Evolutionary conservation across 1,140 invertebrate species (phyloP), one percentile per base, ranked within the genome.

Genomic region (Venustaconcha ellipsiformis): DNA sequence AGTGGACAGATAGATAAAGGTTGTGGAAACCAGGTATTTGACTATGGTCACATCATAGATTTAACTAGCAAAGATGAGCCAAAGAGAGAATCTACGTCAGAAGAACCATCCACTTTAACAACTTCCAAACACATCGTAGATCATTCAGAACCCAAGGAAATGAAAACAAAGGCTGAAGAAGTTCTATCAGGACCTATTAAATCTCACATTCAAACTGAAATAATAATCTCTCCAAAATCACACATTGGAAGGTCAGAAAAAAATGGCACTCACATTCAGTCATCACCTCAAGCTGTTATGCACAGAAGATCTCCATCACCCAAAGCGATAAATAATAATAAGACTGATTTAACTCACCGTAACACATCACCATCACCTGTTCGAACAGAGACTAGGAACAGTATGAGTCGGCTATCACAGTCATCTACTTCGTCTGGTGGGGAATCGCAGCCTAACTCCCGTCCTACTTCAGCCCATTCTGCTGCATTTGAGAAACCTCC

Each of bases 1-100:
- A 80, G 82, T 78, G 88, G 88, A 13, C 74, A 84, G 23, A 66
- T 90, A 64, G 88, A 90, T 17, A 90, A 90, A 79, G 89, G 88
- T 15, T 90, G 89, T 84, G 89, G 89, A n/a, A 90, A 90, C 57
- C 88, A 89, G 68, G 84, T 89, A 23, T 89, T 89, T 83, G 88
- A 89, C 81, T 89, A 90, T 77, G 83, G 87, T 69, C 83, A 83
- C 70, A 81, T 78, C 17, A 86, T 89, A 64, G 37, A 48, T 48
- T 48, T 48, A 48, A 48, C 37, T 8, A 48, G 11, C 11, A 48
- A 48, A 8, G 37, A 48, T 8, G 37, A 48, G 37, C 37, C 37
- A 48, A 11, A 48, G 6, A 48, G 37, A 48, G 37, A 48, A 48
- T 11, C 37, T 6, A 11, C 37, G 11, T 48, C 37, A 11, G 37